Conservation (phyloP, 2,113 vertebrate species). For the Cervus canadensis region DNA sequence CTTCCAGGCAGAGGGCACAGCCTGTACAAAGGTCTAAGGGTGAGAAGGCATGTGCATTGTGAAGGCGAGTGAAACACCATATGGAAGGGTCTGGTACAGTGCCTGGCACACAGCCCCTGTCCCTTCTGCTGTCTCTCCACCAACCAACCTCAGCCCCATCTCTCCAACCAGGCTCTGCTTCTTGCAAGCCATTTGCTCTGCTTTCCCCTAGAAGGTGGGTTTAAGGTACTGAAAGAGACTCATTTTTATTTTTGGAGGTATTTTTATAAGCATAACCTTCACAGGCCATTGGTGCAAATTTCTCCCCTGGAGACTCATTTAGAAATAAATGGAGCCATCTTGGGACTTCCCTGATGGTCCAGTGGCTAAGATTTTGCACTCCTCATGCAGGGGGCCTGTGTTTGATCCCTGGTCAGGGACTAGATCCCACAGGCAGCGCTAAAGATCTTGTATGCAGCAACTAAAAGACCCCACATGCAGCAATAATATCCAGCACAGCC, state of each 20-base stretch:
- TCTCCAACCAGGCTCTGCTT: neutral
- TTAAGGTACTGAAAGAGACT: neutral
- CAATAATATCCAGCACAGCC: neutral
- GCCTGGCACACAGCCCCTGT: neutral
- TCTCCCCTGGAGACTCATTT: neutral
- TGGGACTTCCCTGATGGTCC: neutral
- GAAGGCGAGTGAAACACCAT: neutral
- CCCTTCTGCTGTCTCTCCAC: fast-evolving
- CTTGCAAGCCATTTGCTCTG: neutral
- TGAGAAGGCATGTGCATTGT: neutral
- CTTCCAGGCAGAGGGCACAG: neutral
- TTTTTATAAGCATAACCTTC: neutral
- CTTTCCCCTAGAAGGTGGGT: neutral
- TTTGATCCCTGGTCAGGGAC: neutral
- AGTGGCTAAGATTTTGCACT: neutral
- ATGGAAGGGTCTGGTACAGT: fast-evolving
- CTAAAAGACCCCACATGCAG: neutral
- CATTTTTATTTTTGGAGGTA: neutral
- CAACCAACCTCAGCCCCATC: neutral
- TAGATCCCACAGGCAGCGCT: neutral
- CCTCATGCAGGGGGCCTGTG: neutral
- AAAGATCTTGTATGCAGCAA: neutral
- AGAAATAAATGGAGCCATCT: neutral
- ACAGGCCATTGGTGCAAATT: neutral
- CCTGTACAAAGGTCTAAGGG: neutral